These are phyloP conservation scores for Bryconaethiops microstoma DNA, from an alignment of 2,797 vertebrate species.

Conservation along the genomic window DNA sequence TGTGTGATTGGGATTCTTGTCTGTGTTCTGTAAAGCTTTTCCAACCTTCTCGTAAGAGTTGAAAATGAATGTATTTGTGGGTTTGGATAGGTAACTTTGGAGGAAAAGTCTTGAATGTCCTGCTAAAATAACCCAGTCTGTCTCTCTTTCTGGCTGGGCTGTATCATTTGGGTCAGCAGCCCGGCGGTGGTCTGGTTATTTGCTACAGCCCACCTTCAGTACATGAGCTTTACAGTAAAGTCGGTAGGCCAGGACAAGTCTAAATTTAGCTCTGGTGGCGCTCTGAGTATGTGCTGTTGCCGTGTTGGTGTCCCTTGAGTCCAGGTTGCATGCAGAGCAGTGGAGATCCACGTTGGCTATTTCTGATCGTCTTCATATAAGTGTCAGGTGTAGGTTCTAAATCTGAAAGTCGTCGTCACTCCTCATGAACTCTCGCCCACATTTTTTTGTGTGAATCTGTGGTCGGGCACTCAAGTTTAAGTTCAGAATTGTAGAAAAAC, in stretches of 20 bases:
- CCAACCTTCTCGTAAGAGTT: too few relatives aligned
- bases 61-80: too few relatives aligned
- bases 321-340: neutral
- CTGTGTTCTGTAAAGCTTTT: too few relatives aligned
- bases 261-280: conserved; percentile 27
- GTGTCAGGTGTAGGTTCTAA: conserved; percentile 24
- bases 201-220: neutral
- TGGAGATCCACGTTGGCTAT: conserved; percentile 39
- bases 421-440: neutral
- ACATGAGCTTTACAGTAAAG: neutral
- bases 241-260: conserved; percentile 18
- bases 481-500: too few relatives aligned
- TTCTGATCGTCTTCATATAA: conserved; percentile 37
- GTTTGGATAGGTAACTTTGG: neutral
- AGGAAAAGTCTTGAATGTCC: neutral
- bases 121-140: neutral
- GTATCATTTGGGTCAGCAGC: neutral
- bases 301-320: conserved; percentile 10
- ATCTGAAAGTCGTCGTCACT: neutral
- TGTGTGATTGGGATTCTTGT: too few relatives aligned
- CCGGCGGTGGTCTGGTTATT: neutral
- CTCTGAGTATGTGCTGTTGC: neutral
- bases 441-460: neutral
- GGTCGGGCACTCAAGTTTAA: neutral
- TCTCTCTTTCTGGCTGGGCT: neutral